A percentile compares a stretch with the other conserved stretches of the same genome.
These are phyloP conservation scores for Sebastiscus tertius DNA, from an alignment of 2,797 vertebrate genomes.

Conservation along the genomic window DNA sequence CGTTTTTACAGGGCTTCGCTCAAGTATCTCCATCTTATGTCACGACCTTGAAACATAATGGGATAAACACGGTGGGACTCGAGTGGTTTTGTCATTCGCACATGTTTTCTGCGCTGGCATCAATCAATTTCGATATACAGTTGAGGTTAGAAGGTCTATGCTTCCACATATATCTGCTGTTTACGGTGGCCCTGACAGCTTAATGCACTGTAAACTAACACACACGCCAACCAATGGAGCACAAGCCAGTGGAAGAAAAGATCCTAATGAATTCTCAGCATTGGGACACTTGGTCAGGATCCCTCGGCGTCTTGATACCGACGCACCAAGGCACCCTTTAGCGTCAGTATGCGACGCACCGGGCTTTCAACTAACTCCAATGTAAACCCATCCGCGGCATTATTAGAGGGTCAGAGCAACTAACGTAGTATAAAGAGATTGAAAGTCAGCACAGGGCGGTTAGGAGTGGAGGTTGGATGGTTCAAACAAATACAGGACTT, in stretches of 20 bases:
- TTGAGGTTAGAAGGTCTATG: conserved; percentile 8
- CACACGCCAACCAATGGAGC: neutral
- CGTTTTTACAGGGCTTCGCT: conserved; percentile 27
- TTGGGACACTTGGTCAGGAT: neutral
- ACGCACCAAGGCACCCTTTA: no score
- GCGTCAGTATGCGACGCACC: no score
- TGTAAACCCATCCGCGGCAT: no score
- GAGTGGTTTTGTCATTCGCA: conserved; percentile 11
- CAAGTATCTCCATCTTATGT: conserved; percentile 14
- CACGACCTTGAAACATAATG: conserved; percentile 59
- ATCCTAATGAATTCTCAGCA: neutral
- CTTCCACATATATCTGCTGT: neutral
- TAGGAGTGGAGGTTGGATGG: no score
- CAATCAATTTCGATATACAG: conserved; percentile 23
- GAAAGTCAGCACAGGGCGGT: no score
- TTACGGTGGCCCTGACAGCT: neutral
- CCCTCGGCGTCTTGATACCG: no score
- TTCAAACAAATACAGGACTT: no score
- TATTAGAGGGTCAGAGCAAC: no score
- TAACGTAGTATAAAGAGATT: no score
- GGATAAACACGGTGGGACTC: conserved; percentile 24
- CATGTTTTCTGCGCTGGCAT: conserved; percentile 26
- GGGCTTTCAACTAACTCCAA: no score
- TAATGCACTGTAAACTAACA: neutral
- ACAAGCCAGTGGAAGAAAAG: neutral